phyloP scores from a whole-genome alignment of 2,888 invertebrate genomes.

The Drosophila sordidula region DNA sequence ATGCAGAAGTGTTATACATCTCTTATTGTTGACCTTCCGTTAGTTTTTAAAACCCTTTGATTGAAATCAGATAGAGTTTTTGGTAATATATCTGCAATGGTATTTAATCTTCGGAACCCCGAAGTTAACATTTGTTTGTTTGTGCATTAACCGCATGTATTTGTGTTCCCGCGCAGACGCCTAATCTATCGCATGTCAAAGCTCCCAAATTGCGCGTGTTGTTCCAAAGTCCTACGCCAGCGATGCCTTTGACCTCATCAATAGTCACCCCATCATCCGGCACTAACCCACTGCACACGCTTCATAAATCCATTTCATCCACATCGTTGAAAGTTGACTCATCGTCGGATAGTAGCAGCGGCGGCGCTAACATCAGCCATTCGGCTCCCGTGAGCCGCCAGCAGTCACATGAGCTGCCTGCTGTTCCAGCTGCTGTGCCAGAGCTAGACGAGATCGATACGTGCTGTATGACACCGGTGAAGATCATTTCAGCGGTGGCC shows the following conservation, averaged over 20 bases:
- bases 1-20: too few relatives aligned
- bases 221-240: constrained; percentile 83
- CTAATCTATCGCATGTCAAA: constrained; percentile 79
- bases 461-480: constrained; percentile 74
- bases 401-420: constrained; percentile 72
- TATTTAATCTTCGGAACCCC: background rate
- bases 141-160: constrained; percentile 68
- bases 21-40: too few relatives aligned
- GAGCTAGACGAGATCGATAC: constrained; percentile 60
- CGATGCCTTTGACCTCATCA: constrained; percentile 42
- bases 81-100: constrained; percentile 3
- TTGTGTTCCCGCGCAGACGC: constrained; percentile 75
- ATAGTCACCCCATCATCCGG: constrained; percentile 22
- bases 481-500: constrained; percentile 68
- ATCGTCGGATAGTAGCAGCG: constrained; percentile 61
- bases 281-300: constrained; percentile 62
- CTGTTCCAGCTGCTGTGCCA: constrained; percentile 32
- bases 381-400: constrained; percentile 83
- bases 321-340: constrained; percentile 77
- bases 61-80: background rate
- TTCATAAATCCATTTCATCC: constrained; percentile 84
- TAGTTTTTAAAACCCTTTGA: background rate
- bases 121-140: background rate
- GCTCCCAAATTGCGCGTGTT: constrained; percentile 83
- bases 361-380: constrained; percentile 51